Evolutionary conservation across 2,113 vertebrate genomes (phyloP).

Genomic region (Cettia cetti): DNA sequence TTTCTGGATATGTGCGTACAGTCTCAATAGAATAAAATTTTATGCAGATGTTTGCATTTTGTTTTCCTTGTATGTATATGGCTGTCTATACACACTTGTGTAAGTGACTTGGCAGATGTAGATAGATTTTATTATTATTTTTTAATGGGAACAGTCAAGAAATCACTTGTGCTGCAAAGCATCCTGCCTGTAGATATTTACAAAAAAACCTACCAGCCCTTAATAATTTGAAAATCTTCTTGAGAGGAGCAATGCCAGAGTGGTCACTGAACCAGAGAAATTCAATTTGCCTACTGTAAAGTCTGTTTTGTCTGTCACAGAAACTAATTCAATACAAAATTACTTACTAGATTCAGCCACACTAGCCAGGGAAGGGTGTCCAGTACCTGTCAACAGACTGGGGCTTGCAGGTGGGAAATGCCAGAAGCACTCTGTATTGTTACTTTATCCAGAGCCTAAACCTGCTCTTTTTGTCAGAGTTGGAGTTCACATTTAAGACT

Average conservation of each 20-base stretch:
- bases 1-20: not conserved
- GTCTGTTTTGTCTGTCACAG: conserved; percentile 70
- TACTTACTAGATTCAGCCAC: conserved; percentile 62
- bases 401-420: not conserved
- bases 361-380: conserved; percentile 22
- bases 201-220: conserved; percentile 61
- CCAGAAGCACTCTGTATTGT: not conserved
- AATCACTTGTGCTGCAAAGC: not conserved
- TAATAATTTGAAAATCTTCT: conserved; percentile 69
- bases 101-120: not conserved
- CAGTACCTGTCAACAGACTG: not conserved
- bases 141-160: conserved; percentile 1
- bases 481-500: not conserved
- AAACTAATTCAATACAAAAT: conserved; percentile 74
- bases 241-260: conserved; percentile 39
- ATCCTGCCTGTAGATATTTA: conserved; percentile 48
- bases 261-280: conserved; percentile 73
- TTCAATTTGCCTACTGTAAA: conserved; percentile 78
- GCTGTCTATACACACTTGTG: not conserved
- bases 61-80: not conserved
- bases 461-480: not conserved
- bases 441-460: not conserved
- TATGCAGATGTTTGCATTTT: not conserved
- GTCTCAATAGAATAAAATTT: not conserved
- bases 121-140: no score